Base-by-base conservation (phyloP, 1,140 invertebrate species). In the Sitodiplosis mosellana region DNA sequence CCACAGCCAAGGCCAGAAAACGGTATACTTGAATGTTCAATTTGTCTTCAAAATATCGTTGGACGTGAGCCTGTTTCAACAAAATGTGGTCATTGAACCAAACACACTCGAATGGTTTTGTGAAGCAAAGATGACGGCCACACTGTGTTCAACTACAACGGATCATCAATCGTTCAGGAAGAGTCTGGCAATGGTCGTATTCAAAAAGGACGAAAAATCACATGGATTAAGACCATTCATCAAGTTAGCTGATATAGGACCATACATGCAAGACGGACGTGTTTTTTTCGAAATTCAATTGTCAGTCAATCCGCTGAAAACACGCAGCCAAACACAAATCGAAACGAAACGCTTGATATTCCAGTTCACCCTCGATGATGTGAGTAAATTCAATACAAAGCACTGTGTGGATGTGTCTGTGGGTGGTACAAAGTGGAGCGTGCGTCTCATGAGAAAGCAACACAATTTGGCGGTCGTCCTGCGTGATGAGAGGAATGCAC, bases 1-100 rank as follows among this genome's bases (percentile, higher is more conserved):
- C n/a, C n/a, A n/a, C n/a, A n/a, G n/a, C 36, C 54, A 56, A 4
- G 55, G 48, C 47, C 51, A 56, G 20, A 43, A 36, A n/a, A 46
- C 8, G 22, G 22, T 2, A 42, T 19, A n/a, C 37, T 18, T 38
- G 34, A 4, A 48, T 14, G 20, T 18, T 12, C 20, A 40, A 20
- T 48, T 17, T n/a, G 2, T 48, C 40, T 17, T 19, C 34, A 17
- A 4, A 17, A 12, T 3, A 14, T 15, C 33, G 8, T 12, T 18
- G 7, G 2, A 19, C 18, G 14, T 27, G 6, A 14, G n/a, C n/a
- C 34, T 11, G 14, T 40, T 48, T 37, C 18, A 2, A 42, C 33
- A 20, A 20, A 20, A 17, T n/a, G 33, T 20, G 18, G 10, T 48
- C 33, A 19, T 19, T 15, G n/a, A n/a, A n/a, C n/a, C n/a, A n/a